Evolutionary conservation across 2,113 vertebrate species (phyloP).

Genomic region (Microcebus griseorufus): DNA sequence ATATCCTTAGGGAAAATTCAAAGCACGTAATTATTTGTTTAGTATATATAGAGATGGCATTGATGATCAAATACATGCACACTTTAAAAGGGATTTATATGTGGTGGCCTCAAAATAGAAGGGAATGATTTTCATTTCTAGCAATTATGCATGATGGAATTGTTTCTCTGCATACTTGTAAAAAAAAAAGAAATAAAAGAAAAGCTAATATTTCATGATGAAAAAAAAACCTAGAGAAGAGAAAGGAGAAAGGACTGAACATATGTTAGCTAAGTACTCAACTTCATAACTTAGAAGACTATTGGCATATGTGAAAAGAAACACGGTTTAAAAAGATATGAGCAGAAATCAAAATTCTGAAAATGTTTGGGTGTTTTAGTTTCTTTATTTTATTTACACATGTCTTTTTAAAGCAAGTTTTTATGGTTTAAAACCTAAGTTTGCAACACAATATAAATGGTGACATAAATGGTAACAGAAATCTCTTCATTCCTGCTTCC

Average conservation of each 20-base stretch:
- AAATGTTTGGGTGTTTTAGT: neutral
- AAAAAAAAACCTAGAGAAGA: neutral
- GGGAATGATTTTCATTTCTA: neutral
- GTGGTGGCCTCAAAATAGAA: neutral
- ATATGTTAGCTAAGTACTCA: neutral
- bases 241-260: neutral
- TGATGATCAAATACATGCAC: neutral
- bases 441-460: neutral
- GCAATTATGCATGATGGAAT: neutral
- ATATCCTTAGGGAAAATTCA: neutral
- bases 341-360: neutral
- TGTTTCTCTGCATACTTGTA: neutral
- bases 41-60: neutral
- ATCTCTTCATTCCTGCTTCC: neutral
- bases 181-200: neutral
- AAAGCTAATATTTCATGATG: neutral
- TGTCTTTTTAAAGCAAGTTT: neutral
- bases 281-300: neutral
- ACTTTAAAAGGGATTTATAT: neutral
- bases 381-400: neutral
- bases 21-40: neutral
- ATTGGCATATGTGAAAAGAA: neutral
- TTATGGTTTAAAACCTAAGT: neutral
- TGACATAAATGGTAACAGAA: neutral
- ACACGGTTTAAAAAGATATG: neutral